Conservation (phyloP, 2,797 vertebrate species). For the Poecilia velifera region DNA sequence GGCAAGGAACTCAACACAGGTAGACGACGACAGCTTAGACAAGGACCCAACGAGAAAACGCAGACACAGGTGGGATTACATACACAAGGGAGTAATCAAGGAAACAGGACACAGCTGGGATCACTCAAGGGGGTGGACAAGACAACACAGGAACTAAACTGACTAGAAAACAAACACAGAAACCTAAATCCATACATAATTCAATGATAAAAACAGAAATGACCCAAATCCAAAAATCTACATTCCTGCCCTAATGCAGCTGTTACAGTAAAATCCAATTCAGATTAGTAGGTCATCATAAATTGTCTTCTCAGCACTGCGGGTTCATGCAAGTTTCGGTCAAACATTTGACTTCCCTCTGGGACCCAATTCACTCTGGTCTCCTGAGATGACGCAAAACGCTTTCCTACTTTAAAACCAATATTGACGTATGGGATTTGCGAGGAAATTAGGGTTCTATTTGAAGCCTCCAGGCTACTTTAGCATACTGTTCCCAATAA, state of each 20-base stretch:
- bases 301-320: background rate
- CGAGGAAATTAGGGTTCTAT: conserved; percentile 73
- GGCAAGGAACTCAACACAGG: too few relatives aligned
- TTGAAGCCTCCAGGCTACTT: conserved; percentile 58
- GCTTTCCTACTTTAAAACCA: conserved; percentile 73
- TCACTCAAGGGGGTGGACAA: too few relatives aligned
- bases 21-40: too few relatives aligned
- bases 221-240: background rate
- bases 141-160: too few relatives aligned
- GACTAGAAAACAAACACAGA: too few relatives aligned
- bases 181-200: too few relatives aligned
- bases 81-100: too few relatives aligned
- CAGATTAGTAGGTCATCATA: conserved; percentile 6
- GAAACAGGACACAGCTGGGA: too few relatives aligned
- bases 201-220: background rate
- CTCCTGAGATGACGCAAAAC: conserved; percentile 62
- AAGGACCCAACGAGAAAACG: too few relatives aligned
- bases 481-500: conserved; percentile 59
- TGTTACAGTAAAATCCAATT: conserved; percentile 5
- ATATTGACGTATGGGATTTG: conserved; percentile 75
- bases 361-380: conserved; percentile 55
- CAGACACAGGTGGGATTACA: too few relatives aligned
- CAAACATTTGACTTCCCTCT: conserved; percentile 40
- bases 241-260: background rate
- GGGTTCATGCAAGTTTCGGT: conserved; percentile 13